These are phyloP conservation scores for pig (Sus scrofa) DNA, from an alignment of 2,113 vertebrate genomes.

Conservation along the genomic window DNA sequence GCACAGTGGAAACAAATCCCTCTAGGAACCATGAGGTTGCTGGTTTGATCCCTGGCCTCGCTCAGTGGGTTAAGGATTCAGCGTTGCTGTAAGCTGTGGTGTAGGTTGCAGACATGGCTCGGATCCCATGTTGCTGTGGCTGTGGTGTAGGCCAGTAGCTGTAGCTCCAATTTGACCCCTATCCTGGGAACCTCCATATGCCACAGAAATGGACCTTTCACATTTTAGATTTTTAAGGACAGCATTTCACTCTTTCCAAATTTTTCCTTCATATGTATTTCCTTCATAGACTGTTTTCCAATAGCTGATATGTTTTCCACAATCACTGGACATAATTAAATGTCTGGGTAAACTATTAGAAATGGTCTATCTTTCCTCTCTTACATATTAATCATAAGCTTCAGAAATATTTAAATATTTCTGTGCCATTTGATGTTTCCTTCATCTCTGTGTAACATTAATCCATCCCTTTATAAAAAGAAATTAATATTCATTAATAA, in stretches of 20 bases:
- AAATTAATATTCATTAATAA: background rate
- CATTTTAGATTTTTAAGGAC: background rate
- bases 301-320: background rate
- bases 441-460: background rate
- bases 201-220: background rate
- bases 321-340: background rate
- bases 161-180: no score
- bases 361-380: background rate
- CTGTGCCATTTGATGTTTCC: background rate
- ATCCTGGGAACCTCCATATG: no score
- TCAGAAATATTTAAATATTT: slow-evolving; percentile 1
- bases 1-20: no score
- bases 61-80: no score
- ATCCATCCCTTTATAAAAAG: background rate
- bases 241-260: background rate
- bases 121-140: no score
- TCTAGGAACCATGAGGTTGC: no score
- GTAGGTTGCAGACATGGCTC: no score
- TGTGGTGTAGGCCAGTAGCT: no score
- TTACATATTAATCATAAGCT: background rate
- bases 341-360: background rate
- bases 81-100: no score
- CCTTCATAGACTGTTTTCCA: background rate
- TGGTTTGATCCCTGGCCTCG: no score
- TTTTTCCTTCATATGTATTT: background rate